phyloP scores from a whole-genome alignment of 2,888 invertebrate genomes.

The Epistrophe grossulariae region DNA sequence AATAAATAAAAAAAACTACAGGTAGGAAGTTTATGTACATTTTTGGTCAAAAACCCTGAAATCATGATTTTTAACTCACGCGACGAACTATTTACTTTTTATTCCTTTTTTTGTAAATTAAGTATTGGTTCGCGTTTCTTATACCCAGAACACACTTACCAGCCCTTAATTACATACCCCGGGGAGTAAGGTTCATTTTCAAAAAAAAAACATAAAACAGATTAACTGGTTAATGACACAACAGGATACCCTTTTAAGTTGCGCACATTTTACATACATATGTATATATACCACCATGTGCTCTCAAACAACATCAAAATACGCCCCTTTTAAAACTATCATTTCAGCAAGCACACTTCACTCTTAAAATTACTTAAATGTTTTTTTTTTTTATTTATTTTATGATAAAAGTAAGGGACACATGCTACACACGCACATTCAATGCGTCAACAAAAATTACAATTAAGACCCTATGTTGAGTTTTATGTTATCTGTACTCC shows the following conservation, averaged over 20 bases:
- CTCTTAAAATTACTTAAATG: conserved; percentile 28
- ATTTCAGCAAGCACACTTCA: not conserved
- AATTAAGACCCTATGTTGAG: conserved; percentile 32
- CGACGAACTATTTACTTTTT: not conserved
- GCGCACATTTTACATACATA: conserved; percentile 11
- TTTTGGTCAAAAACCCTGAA: too few relatives aligned
- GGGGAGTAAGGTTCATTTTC: conserved; percentile 13
- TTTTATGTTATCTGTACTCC: conserved; percentile 52
- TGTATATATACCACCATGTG: conserved; percentile 36
- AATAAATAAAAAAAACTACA: too few relatives aligned
- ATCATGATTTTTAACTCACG: not conserved
- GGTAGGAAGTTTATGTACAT: too few relatives aligned
- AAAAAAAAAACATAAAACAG: conserved; percentile 26
- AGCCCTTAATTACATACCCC: not conserved
- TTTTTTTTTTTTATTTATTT: not conserved
- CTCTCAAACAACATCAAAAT: conserved; percentile 33
- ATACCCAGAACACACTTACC: not conserved
- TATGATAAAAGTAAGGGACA: conserved; percentile 21
- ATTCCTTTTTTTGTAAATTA: too few relatives aligned
- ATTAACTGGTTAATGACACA: conserved; percentile 43
- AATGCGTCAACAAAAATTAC: conserved; percentile 21
- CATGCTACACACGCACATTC: conserved; percentile 26
- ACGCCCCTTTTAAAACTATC: conserved; percentile 56
- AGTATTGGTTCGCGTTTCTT: not conserved
- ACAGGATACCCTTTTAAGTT: conserved; percentile 47